Conservation (phyloP, 2,888 invertebrate species). For the Hesperia comma region DNA sequence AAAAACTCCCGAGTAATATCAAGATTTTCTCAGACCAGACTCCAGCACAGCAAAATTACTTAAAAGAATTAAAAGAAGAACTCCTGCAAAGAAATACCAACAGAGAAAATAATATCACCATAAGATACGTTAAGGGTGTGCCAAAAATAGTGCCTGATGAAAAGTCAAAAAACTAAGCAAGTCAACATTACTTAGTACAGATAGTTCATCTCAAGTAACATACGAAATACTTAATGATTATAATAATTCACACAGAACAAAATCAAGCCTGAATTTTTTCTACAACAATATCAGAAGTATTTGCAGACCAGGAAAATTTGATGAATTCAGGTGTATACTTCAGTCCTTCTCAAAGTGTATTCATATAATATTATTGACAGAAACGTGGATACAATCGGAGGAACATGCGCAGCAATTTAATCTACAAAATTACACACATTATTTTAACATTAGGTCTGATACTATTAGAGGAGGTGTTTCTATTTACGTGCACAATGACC, state of each 20-base stretch:
- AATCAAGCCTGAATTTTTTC: conserved; percentile 38
- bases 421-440: background rate
- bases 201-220: background rate
- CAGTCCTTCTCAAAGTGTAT: conserved; percentile 36
- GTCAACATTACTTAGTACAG: background rate
- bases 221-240: background rate
- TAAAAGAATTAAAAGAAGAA: conserved; percentile 35
- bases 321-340: conserved; percentile 42
- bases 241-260: background rate
- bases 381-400: conserved; percentile 3
- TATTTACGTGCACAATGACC: background rate
- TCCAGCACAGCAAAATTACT: conserved; percentile 33
- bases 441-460: background rate
- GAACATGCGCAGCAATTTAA: background rate
- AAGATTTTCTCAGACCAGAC: conserved; percentile 39
- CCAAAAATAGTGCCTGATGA: conserved; percentile 19
- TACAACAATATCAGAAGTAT: conserved; percentile 45
- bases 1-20: conserved; percentile 29
- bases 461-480: background rate
- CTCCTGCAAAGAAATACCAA: conserved; percentile 15
- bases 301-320: conserved; percentile 41
- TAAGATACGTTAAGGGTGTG: conserved; percentile 35
- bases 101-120: conserved; percentile 35
- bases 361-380: background rate
- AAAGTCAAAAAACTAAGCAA: conserved; percentile 20